A percentile compares a stretch with the other conserved stretches of the same genome.
These are phyloP conservation scores for Chondrosia reniformis DNA, from an alignment of 37 sponge, comb jelly and placozoan species.

Conservation along the genomic window DNA sequence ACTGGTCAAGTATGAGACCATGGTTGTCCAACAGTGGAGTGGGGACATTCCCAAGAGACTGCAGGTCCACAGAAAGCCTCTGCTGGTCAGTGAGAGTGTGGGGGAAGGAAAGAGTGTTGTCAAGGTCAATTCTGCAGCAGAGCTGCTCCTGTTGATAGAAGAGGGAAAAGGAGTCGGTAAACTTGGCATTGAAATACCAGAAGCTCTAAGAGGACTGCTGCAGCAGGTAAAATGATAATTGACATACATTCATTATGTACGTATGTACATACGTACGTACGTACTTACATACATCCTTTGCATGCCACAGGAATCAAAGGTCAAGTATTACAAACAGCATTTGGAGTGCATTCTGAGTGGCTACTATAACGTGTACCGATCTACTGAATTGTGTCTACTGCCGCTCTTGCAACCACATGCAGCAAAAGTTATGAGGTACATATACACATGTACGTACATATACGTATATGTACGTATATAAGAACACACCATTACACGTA, in stretches of 20 bases:
- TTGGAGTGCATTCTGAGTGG: constrained; percentile 57
- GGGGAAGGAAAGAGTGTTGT: constrained; percentile 21
- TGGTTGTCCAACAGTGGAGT: constrained; percentile 71
- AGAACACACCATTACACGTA: neutral
- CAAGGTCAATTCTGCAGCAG: constrained; percentile 27
- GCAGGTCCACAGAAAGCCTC: constrained; percentile 1
- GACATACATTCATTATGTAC: neutral
- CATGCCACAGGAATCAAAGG: constrained; percentile 48
- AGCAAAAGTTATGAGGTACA: constrained; percentile 41
- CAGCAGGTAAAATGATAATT: constrained; percentile 59
- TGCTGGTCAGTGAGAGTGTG: constrained; percentile 31
- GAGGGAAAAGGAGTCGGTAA: constrained; percentile 64
- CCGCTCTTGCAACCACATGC: constrained; percentile 49
- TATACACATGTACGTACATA: neutral
- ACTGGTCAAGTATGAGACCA: constrained; percentile 69
- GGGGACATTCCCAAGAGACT: neutral
- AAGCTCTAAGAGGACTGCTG: constrained; percentile 39
- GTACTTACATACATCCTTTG: neutral
- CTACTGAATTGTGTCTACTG: constrained; percentile 33
- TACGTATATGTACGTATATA: neutral
- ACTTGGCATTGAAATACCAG: constrained; percentile 61
- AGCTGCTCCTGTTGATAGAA: constrained; percentile 49
- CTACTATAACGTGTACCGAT: constrained; percentile 27
- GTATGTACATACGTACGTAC: neutral
- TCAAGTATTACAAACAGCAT: constrained; percentile 77